A percentile compares a stretch with the other conserved stretches of the same genome.
Evolutionary conservation across 2,797 vertebrate species (phyloP).

Genomic region (Pipistrellus kuhlii): DNA sequence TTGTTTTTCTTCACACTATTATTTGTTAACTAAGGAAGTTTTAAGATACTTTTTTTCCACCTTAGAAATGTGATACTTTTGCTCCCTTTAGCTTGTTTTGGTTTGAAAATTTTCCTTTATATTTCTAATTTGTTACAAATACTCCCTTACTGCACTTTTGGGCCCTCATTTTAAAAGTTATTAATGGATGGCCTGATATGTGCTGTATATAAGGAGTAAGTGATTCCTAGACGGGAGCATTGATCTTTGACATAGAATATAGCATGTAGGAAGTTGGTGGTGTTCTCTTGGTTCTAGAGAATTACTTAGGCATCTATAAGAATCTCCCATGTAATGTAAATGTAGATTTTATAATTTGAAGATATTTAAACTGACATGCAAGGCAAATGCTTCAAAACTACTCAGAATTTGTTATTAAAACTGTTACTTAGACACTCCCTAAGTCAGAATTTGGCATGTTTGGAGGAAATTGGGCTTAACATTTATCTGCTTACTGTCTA

Average conservation of each 20-base stretch:
- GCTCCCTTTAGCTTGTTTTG: conserved; percentile 11
- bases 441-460: conserved; percentile 32
- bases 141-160: background rate
- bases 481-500: conserved; percentile 11
- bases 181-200: background rate
- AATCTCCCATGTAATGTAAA: background rate
- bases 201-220: background rate
- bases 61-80: conserved; percentile 34
- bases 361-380: conserved; percentile 38
- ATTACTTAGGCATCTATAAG: conserved; percentile 34
- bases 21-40: conserved; percentile 10
- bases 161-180: conserved; percentile 28
- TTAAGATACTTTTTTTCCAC: background rate
- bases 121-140: conserved; percentile 4
- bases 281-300: conserved; percentile 19
- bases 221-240: background rate
- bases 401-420: conserved; percentile 59
- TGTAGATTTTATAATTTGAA: conserved; percentile 50
- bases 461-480: conserved; percentile 16
- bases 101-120: background rate
- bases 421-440: background rate
- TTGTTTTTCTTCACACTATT: background rate
- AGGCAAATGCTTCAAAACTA: conserved; percentile 44
- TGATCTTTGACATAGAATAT: background rate
- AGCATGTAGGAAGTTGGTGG: background rate